Evolutionary conservation across 2,888 invertebrate species (phyloP).

Genomic region (Pediacus dermestoides): DNA sequence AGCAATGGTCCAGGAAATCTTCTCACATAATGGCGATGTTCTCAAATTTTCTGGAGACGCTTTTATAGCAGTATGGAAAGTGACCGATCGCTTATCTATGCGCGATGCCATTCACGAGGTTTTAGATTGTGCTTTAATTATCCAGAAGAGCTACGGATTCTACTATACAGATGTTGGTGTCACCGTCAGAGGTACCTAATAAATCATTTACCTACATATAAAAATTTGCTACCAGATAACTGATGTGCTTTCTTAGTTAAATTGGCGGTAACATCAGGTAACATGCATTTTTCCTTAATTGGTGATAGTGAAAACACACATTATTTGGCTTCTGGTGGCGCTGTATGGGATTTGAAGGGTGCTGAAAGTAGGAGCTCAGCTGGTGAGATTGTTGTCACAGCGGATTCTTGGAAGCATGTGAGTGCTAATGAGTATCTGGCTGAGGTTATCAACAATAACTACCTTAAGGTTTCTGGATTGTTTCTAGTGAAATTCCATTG

Average conservation of each 20-base stretch:
- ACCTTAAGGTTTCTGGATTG: conserved; percentile 55
- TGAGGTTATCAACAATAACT: conserved; percentile 54
- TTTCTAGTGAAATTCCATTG: no score
- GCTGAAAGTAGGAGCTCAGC: conserved; percentile 54
- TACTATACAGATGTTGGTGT: conserved; percentile 62
- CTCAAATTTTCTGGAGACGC: conserved; percentile 67
- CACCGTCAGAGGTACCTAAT: conserved; percentile 56
- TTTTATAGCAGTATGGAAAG: conserved; percentile 66
- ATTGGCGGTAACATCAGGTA: conserved; percentile 61
- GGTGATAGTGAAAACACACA: conserved; percentile 53
- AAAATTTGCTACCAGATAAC: no score
- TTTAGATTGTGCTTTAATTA: conserved; percentile 63
- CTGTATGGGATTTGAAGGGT: conserved; percentile 59
- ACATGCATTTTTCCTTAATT: conserved; percentile 57
- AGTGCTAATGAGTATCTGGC: conserved; percentile 59
- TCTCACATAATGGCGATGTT: conserved; percentile 63
- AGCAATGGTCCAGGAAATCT: conserved; percentile 66
- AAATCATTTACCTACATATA: no score
- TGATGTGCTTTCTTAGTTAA: no score
- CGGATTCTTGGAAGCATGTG: conserved; percentile 59
- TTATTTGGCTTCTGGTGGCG: conserved; percentile 60
- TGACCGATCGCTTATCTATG: conserved; percentile 53
- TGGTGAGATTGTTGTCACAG: conserved; percentile 60
- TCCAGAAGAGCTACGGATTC: conserved; percentile 63
- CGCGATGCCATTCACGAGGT: conserved; percentile 61